Evolutionary conservation across 1,140 invertebrate species (phyloP), one percentile per base, ranked within the genome.

Genomic region (Cotesia typhae): DNA sequence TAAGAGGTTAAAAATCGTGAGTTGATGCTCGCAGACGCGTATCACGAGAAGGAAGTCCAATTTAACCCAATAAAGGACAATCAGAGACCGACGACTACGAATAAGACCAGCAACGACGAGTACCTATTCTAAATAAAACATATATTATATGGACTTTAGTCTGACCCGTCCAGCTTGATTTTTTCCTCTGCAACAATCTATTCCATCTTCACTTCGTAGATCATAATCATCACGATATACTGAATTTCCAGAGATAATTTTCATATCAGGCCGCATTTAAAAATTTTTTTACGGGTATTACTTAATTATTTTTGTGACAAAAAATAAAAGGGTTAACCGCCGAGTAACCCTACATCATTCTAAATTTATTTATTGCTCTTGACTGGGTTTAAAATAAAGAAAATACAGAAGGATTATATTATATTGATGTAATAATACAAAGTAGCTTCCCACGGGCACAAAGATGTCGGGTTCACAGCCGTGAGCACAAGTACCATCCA

Each of bases 61-160:
- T 87, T 87, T 86, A 87, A 87, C 84, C 82, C 85, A 87, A 87
- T 86, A 86, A 87, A 86, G 82, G 84, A 87, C 84, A 87, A 87
- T 86, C 85, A 87, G 84, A 87, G 85, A 79, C 83, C 82, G 85
- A 83, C 84, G 81, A 80, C 83, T 81, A 64, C 41, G 41, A 47
- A 47, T 47, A 47, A 6, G 41, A 47, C 6, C 41, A 47, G 41
- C 51, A 65, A 20, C 65, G 53, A 55, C 81, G 80, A 84, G 81
- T 83, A 83, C 81, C 71, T 60, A 72, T 75, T 75, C 74, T 70
- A 66, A 52, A 55, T 70, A 60, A 71, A 72, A 71, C 67, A 65
- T 67, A 72, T 61, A 72, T 61, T 68, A 67, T 65, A 73, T 73
- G 67, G 70, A 51, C 59, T 53, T 3, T 38, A 6, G 68, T 53